Evolutionary conservation across 2,113 vertebrate genomes (phyloP).

Genomic region (Chaetodon trifascialis): DNA sequence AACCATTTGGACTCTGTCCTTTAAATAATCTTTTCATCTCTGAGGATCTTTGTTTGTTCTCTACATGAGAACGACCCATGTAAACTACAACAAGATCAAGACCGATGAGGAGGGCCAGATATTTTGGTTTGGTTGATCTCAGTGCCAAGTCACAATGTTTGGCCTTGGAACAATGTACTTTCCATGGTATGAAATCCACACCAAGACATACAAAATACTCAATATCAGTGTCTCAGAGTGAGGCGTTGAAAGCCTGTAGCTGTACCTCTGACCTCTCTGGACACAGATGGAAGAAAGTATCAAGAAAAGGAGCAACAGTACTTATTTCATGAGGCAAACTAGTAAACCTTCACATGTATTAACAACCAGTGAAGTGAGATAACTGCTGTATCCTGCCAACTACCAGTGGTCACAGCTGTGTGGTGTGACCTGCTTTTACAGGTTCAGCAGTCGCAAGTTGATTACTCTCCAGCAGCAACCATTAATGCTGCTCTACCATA

Average conservation of each 20-base stretch:
- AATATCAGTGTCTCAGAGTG: not conserved
- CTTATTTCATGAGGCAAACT: not conserved
- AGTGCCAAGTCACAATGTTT: conserved; percentile 29
- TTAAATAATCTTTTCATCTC: conserved; percentile 35
- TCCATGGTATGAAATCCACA: conserved; percentile 8
- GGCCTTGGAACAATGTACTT: conserved; percentile 3
- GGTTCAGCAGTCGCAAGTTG: not conserved
- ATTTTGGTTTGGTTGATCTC: conserved; percentile 43
- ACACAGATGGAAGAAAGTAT: not conserved
- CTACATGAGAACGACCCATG: conserved; percentile 24
- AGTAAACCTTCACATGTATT: not conserved
- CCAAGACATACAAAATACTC: not conserved
- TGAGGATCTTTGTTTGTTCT: conserved; percentile 35
- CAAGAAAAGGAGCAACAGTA: not conserved
- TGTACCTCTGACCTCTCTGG: not conserved
- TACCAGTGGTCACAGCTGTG: not conserved
- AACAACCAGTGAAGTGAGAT: not conserved
- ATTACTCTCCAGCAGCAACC: too few species aligned
- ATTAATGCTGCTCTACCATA: not conserved
- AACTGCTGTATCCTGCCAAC: not conserved
- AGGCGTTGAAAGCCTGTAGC: not conserved
- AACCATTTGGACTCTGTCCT: conserved; percentile 21
- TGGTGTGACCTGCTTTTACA: conserved; percentile 1
- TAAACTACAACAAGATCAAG: conserved; percentile 1
- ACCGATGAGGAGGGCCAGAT: not conserved